Evolutionary conservation across 1,140 invertebrate genomes (phyloP).

Genomic region (Drosophila punjabiensis): DNA sequence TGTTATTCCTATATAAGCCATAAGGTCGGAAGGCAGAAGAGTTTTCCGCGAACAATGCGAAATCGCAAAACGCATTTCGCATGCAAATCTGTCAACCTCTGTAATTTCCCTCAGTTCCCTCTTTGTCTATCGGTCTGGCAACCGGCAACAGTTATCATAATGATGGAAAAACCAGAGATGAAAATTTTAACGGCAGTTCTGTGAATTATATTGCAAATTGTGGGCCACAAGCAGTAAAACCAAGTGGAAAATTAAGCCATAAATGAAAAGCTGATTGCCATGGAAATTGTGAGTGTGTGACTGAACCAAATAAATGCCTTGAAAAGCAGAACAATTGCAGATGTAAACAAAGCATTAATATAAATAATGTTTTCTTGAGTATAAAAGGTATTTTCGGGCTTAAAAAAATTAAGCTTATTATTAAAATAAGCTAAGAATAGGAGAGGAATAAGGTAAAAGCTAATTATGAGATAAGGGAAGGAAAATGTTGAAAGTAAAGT

Average conservation of each 20-base stretch:
- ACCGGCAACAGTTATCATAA: slow-evolving; percentile 70
- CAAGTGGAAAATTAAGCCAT: slow-evolving; percentile 49
- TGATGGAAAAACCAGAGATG: slow-evolving; percentile 55
- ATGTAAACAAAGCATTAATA: slow-evolving; percentile 21
- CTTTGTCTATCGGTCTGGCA: too few relatives aligned
- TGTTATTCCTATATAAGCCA: slow-evolving; percentile 32
- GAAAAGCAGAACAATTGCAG: slow-evolving; percentile 4
- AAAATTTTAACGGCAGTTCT: slow-evolving; percentile 55
- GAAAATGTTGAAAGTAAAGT: not conserved
- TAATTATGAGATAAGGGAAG: not conserved
- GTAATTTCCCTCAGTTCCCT: slow-evolving; percentile 7
- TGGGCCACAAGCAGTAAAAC: slow-evolving; percentile 22
- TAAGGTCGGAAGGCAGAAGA: slow-evolving; percentile 18
- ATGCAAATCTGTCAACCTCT: slow-evolving; percentile 53
- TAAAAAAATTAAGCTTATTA: not conserved
- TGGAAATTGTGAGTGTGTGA: slow-evolving; percentile 21
- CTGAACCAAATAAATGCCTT: slow-evolving; percentile 6
- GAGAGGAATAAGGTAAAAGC: not conserved
- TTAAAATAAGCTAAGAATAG: not conserved
- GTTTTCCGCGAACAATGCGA: slow-evolving; percentile 48
- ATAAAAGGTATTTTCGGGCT: not conserved
- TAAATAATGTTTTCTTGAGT: not conserved
- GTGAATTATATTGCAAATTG: slow-evolving; percentile 51
- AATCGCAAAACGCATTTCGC: slow-evolving; percentile 31
- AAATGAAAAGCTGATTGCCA: slow-evolving; percentile 47